A percentile compares a stretch with the other conserved stretches of the same genome.
These are phyloP conservation scores for Eurytoma adleriae DNA, from an alignment of 2,888 invertebrate species.

Conservation along the genomic window DNA sequence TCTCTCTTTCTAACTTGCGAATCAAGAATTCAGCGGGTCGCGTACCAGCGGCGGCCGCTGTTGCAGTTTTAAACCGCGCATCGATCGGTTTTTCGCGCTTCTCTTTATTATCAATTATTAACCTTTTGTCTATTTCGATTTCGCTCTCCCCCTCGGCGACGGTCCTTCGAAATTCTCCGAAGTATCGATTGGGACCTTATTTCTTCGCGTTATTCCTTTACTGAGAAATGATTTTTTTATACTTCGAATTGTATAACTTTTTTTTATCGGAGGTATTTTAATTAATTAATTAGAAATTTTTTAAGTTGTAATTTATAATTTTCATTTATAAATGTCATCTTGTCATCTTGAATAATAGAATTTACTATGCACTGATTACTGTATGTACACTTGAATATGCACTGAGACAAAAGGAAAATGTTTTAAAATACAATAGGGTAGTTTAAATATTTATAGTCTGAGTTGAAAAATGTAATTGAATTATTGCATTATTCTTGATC, in stretches of 20 bases:
- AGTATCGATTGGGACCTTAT: slow-evolving; percentile 11
- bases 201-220: neutral
- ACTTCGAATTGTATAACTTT: neutral
- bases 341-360: too few species aligned
- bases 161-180: neutral
- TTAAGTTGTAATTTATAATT: too few species aligned
- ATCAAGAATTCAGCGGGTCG: slow-evolving; percentile 34
- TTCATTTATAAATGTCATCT: too few species aligned
- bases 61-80: slow-evolving; percentile 5
- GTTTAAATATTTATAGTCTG: too few species aligned
- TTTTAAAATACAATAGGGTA: too few species aligned
- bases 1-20: neutral
- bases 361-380: too few species aligned
- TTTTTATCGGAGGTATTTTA: neutral
- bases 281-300: neutral
- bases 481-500: too few species aligned
- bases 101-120: slow-evolving; percentile 45
- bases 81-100: slow-evolving; percentile 11
- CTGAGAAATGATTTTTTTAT: neutral
- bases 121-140: slow-evolving; percentile 6
- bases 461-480: too few species aligned
- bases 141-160: neutral
- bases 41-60: neutral
- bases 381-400: too few species aligned
- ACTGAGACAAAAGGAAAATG: too few species aligned